Conservation (phyloP, 92 coral and sea anemone genomes). For the Epizoanthus illoricatus region DNA sequence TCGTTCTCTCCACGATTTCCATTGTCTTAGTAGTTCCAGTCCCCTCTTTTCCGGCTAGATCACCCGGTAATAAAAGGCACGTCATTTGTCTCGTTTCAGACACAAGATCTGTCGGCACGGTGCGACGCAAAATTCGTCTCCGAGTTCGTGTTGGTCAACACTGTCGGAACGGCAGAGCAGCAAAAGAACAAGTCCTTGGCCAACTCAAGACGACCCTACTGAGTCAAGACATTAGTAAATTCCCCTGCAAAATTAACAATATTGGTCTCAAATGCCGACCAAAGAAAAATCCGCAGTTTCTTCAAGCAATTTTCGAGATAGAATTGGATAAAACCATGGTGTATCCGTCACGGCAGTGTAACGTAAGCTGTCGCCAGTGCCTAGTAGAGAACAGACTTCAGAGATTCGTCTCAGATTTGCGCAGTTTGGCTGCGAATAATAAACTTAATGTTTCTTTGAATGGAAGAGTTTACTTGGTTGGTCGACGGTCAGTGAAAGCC, state of each 20-base stretch:
- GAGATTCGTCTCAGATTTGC: slow-evolving; percentile 66
- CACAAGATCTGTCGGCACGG: slow-evolving; percentile 16
- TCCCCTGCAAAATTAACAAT: slow-evolving; percentile 79
- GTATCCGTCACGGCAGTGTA: slow-evolving; percentile 67
- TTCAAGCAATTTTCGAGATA: slow-evolving; percentile 68
- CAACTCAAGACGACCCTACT: slow-evolving; percentile 64
- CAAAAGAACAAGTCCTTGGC: slow-evolving; percentile 43
- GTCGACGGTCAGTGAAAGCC: slow-evolving; percentile 57
- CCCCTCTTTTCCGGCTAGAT: too few relatives aligned
- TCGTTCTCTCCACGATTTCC: too few relatives aligned
- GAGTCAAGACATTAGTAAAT: slow-evolving; percentile 68
- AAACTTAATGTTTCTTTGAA: slow-evolving; percentile 67
- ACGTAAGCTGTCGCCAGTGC: slow-evolving; percentile 77
- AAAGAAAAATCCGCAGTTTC: slow-evolving; percentile 29
- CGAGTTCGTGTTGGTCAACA: slow-evolving; percentile 59
- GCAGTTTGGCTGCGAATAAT: slow-evolving; percentile 61
- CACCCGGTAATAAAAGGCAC: background rate
- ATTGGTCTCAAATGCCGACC: slow-evolving; percentile 60
- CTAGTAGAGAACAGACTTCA: slow-evolving; percentile 75
- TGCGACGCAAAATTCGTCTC: slow-evolving; percentile 72
- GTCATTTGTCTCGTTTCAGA: slow-evolving; percentile 25
- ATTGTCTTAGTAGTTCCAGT: background rate
- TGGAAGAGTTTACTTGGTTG: slow-evolving; percentile 64
- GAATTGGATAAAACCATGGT: slow-evolving; percentile 62
- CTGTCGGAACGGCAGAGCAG: slow-evolving; percentile 33